phyloP scores from a whole-genome alignment of 2,888 invertebrate genomes.

The Heteropelma amictum region DNA sequence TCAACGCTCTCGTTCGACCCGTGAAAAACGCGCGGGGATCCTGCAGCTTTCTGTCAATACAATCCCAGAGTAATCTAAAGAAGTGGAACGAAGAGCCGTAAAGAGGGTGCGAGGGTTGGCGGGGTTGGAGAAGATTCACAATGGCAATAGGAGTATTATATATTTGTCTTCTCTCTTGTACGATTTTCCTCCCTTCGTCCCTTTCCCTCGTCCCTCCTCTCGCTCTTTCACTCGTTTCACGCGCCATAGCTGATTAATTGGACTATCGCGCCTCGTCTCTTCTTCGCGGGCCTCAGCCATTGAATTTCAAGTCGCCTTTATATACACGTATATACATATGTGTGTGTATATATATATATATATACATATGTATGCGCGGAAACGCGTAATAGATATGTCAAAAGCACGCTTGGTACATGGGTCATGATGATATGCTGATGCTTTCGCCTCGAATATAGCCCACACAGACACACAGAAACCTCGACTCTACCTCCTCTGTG shows the following conservation, averaged over 20 bases:
- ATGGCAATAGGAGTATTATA: conserved; percentile 27
- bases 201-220: conserved; percentile 58
- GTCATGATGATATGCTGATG: conserved; percentile 74
- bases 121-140: not conserved
- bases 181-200: conserved; percentile 12
- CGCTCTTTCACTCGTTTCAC: conserved; percentile 71
- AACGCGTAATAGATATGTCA: conserved; percentile 77
- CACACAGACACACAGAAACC: conserved; percentile 2
- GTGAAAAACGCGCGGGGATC: conserved; percentile 69
- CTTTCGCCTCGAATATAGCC: conserved; percentile 54
- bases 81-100: not conserved
- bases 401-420: conserved; percentile 72
- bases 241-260: conserved; percentile 75
- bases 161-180: conserved; percentile 36
- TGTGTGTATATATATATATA: too few species aligned
- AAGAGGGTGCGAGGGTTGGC: not conserved
- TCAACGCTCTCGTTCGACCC: conserved; percentile 38
- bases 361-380: too few species aligned
- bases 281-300: conserved; percentile 51
- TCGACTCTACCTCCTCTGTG: conserved; percentile 24
- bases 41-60: conserved; percentile 73
- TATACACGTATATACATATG: too few species aligned
- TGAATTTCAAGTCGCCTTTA: conserved; percentile 74
- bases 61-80: conserved; percentile 62
- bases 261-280: conserved; percentile 66